Evolutionary conservation across 2,113 vertebrate species (phyloP).

Genomic region (Larimichthys polyactis): DNA sequence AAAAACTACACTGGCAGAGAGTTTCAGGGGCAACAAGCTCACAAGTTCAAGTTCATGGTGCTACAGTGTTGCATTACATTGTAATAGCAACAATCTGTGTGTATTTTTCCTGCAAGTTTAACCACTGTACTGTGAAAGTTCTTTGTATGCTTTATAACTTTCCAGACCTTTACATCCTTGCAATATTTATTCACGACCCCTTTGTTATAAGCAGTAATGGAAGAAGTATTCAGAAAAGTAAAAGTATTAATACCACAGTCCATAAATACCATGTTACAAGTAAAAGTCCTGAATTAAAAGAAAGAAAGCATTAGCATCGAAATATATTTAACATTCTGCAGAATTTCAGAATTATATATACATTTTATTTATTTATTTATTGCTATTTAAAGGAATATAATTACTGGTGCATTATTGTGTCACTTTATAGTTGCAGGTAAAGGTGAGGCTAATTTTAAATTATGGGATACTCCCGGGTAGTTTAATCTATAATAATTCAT

Average conservation of each 20-base stretch:
- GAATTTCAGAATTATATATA: not conserved
- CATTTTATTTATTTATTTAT: too few relatives aligned
- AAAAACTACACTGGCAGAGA: not conserved
- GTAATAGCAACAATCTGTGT: not conserved
- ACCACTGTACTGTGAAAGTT: constrained; percentile 5
- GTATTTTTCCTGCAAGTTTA: not conserved
- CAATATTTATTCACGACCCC: not conserved
- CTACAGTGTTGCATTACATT: constrained; percentile 4
- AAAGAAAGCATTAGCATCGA: not conserved
- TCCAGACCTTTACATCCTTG: constrained; percentile 1
- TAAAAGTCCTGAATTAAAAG: not conserved
- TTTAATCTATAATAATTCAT: not conserved
- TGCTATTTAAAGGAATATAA: not conserved
- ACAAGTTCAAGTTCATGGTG: not conserved
- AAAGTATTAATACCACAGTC: not conserved
- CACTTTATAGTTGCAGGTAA: not conserved
- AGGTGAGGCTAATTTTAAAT: not conserved
- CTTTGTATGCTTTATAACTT: not conserved
- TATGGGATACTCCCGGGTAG: not conserved
- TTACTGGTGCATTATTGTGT: not conserved
- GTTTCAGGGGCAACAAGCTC: not conserved
- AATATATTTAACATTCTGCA: not conserved
- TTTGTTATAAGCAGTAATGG: not conserved
- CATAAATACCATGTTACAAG: not conserved
- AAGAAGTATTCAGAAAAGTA: not conserved